These are phyloP conservation scores for Borostomias antarcticus DNA, from an alignment of 2,797 vertebrate genomes.

Conservation along the genomic window DNA sequence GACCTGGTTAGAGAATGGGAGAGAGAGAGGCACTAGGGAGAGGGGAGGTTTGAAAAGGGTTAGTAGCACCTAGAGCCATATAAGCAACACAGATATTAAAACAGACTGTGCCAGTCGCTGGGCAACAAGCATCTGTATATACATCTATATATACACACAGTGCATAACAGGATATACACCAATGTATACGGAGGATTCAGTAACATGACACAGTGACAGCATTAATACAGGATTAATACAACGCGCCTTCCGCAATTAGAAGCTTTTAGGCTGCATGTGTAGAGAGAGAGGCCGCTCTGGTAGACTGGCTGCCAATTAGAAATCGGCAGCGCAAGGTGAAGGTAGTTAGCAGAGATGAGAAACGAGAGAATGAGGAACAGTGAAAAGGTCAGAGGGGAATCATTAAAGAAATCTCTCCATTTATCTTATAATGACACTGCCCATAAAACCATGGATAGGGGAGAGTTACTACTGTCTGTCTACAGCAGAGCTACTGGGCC, in stretches of 20 bases:
- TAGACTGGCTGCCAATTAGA: neutral
- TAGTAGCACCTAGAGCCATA: too few relatives aligned
- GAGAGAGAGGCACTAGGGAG: too few relatives aligned
- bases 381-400: neutral
- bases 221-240: constrained; percentile 7
- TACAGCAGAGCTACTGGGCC: constrained; percentile 15
- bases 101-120: too few relatives aligned
- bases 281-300: neutral
- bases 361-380: neutral
- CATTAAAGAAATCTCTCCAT: constrained; percentile 11
- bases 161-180: neutral
- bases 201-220: constrained; percentile 4
- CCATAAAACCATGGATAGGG: constrained; percentile 22
- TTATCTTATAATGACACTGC: constrained; percentile 18
- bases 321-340: neutral
- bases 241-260: neutral
- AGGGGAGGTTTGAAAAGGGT: too few relatives aligned
- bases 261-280: neutral
- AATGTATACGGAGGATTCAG: too few relatives aligned
- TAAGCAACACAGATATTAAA: too few relatives aligned
- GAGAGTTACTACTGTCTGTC: constrained; percentile 14
- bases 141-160: too few relatives aligned
- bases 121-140: too few relatives aligned
- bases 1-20: too few relatives aligned
- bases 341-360: neutral